Evolutionary conservation across 2,113 vertebrate species (phyloP).

Genomic region (Cryptoleucopteryx plumbea): DNA sequence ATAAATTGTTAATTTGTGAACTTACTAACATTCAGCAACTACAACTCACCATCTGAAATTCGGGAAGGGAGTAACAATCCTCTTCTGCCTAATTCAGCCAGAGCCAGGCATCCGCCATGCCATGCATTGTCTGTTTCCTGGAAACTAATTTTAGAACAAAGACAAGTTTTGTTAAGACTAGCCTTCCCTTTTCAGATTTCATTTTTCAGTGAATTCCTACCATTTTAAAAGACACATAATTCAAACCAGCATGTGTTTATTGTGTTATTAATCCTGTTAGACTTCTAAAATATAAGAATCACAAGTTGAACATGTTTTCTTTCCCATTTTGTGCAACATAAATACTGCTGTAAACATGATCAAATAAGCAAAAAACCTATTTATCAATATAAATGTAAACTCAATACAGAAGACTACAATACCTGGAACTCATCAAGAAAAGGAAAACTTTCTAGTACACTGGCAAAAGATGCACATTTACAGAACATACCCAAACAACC

Average conservation of each 20-base stretch:
- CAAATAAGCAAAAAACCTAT: neutral
- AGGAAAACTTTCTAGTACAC: neutral
- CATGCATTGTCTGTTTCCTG: slow-evolving; percentile 91
- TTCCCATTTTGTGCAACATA: neutral
- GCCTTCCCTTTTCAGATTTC: neutral
- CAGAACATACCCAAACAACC: neutral
- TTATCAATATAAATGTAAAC: neutral
- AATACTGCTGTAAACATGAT: neutral
- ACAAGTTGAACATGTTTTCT: neutral
- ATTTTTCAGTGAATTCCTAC: neutral
- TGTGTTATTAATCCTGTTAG: neutral
- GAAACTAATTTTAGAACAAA: slow-evolving; percentile 75
- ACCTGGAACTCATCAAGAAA: neutral
- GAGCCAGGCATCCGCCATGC: slow-evolving; percentile 94
- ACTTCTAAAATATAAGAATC: neutral
- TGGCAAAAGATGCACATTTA: neutral
- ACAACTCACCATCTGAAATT: slow-evolving; percentile 83
- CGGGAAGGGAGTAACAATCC: slow-evolving; percentile 91
- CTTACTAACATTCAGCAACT: neutral
- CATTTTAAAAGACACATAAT: neutral
- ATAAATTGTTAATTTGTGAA: neutral
- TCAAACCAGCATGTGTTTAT: neutral
- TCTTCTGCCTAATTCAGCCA: slow-evolving; percentile 92
- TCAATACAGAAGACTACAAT: neutral
- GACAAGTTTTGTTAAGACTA: neutral